Evolutionary conservation across 1,140 invertebrate species (phyloP), one percentile per base, ranked within the genome.

Genomic region (Archivesica marissinica): DNA sequence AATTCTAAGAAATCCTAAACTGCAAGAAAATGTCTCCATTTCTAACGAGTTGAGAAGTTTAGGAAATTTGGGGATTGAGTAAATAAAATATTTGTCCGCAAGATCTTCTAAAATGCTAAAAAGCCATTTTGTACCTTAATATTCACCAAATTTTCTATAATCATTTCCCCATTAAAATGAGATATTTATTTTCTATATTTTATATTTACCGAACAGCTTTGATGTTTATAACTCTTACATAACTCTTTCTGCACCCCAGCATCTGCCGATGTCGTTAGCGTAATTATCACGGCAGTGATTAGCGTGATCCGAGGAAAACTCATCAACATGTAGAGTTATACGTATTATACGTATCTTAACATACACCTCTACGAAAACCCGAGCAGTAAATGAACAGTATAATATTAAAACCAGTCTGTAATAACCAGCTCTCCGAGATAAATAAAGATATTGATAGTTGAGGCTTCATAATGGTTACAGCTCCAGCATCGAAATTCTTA

Each of bases 171-270:
- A 72, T 72, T 72, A 72, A 72, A 66, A 50, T 72, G 20, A 47
- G 68, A 72, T 72, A 72, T 72, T 72, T 72, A 72, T 72, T 72
- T 72, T 72, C 39, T 72, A 72, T 72, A 72, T 52, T 72, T 72
- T 44, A 72, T 50, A 72, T 72, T 72, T 72, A 33, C 39, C n/a
- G 41, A n/a, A 50, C 33, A 13, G 56, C 75, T 77, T 59, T 77
- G 75, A 77, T 25, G 75, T 77, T 47, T 23, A 54, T 35, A 59
- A 35, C 54, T 61, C 38, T 77, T 77, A 59, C 54, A 77, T 77
- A 77, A 77, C 54, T 77, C 75, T 77, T 44, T 77, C 75, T 77
- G 75, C 75, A 77, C 52, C 17, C n/a, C 54, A 41, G 52, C 75
- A 59, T 59, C 52, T 77, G 75, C 35, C 61, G 13, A 39, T 28